Conservation (phyloP, 1,140 invertebrate genomes). For the Saccostrea echinata region DNA sequence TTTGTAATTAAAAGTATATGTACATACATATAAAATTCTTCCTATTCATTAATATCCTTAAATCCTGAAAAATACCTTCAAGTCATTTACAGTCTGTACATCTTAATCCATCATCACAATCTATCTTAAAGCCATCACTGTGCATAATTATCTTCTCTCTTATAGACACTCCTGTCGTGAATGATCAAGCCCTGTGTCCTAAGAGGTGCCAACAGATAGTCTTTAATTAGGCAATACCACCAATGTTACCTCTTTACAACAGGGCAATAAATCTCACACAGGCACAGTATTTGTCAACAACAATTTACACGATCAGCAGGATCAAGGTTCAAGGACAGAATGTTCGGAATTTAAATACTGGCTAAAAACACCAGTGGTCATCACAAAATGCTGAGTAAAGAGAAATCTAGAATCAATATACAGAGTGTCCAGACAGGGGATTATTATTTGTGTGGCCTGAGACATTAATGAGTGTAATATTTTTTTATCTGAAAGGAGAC, state of each 20-base stretch:
- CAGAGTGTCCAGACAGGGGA: background rate
- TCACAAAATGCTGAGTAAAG: background rate
- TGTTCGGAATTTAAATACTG: background rate
- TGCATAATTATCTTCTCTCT: background rate
- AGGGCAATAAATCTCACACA: conserved; percentile 26
- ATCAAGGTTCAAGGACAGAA: conserved; percentile 8
- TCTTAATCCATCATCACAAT: conserved; percentile 2
- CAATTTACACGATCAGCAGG: background rate
- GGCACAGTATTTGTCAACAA: conserved; percentile 8
- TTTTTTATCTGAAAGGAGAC: too few species aligned
- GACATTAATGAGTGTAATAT: too few species aligned
- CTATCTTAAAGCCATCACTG: background rate
- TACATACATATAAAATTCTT: too few species aligned
- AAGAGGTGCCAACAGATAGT: background rate
- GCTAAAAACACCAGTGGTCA: background rate
- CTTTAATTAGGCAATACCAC: conserved; percentile 10
- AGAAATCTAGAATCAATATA: background rate
- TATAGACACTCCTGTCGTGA: background rate
- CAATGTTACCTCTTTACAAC: background rate
- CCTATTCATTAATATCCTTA: too few species aligned
- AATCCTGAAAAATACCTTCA: too few species aligned
- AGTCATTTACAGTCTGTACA: background rate
- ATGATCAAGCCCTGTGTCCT: background rate
- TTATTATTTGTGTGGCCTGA: too few species aligned
- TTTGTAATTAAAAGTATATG: too few species aligned